Evolutionary conservation across 2,888 invertebrate species (phyloP).

Genomic region (Laspeyria flexula): DNA sequence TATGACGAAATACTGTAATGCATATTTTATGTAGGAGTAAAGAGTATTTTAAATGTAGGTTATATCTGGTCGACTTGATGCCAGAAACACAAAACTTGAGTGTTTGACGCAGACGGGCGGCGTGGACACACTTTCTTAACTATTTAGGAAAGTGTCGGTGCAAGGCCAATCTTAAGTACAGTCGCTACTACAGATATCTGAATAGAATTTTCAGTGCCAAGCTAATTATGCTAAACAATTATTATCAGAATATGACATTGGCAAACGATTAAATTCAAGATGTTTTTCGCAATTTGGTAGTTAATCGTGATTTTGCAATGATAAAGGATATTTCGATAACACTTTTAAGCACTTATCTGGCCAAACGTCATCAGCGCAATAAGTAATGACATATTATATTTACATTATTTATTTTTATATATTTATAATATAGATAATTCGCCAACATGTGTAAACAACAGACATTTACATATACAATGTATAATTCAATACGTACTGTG

Average conservation of each 20-base stretch:
- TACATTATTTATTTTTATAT: too few relatives aligned
- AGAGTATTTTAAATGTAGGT: not conserved
- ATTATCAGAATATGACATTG: too few relatives aligned
- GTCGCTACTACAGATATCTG: not conserved
- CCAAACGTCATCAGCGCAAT: not conserved
- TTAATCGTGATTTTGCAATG: not conserved
- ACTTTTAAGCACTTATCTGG: not conserved
- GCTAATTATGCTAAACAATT: too few relatives aligned
- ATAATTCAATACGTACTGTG: too few relatives aligned
- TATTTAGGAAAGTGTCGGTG: slow-evolving; percentile 20
- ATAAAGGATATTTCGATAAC: not conserved
- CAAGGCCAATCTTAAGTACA: slow-evolving; percentile 4
- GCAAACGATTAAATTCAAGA: too few relatives aligned
- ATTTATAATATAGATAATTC: too few relatives aligned
- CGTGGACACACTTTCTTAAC: slow-evolving; percentile 26
- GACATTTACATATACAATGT: too few relatives aligned
- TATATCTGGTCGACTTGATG: slow-evolving; percentile 13
- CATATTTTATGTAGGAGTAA: not conserved
- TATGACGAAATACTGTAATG: not conserved
- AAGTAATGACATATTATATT: too few relatives aligned
- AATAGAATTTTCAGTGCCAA: not conserved
- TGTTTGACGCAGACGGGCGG: not conserved
- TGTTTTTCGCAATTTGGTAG: too few relatives aligned
- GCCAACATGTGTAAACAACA: too few relatives aligned
- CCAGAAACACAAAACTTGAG: slow-evolving; percentile 19